Percentiles rank a stretch among this genome's conserved stretches.
Conservation (phyloP, 2,797 vertebrate species). For the Characodon lateralis region DNA sequence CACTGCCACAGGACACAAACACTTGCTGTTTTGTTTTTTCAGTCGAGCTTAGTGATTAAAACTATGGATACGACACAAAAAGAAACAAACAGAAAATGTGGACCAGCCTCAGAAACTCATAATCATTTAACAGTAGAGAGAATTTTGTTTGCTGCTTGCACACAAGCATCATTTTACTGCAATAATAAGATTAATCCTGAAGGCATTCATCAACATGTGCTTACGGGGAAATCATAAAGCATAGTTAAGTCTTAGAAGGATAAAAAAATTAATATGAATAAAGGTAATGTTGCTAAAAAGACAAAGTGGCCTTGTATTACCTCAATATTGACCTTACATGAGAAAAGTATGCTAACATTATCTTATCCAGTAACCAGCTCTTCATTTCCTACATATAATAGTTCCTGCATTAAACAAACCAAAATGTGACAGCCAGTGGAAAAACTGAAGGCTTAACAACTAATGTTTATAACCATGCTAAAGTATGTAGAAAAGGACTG, state of each 20-base stretch:
- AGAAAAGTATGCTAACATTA: not conserved
- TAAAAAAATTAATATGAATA: too few species aligned
- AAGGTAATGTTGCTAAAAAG: not conserved
- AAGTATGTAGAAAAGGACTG: not conserved
- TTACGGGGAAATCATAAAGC: too few species aligned
- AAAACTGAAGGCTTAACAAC: not conserved
- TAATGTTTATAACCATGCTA: not conserved
- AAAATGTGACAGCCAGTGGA: not conserved
- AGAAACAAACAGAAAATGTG: conserved; percentile 9
- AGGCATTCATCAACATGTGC: not conserved
- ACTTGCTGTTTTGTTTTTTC: not conserved
- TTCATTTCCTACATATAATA: not conserved
- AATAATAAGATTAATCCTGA: not conserved
- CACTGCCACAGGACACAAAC: conserved; percentile 18
- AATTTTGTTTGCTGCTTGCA: conserved; percentile 7
- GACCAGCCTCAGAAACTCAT: conserved; percentile 1
- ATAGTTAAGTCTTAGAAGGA: too few species aligned
- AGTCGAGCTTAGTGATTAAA: conserved; percentile 16
- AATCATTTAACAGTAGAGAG: not conserved
- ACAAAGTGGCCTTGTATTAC: not conserved
- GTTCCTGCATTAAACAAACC: too few species aligned
- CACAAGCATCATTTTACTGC: conserved; percentile 1
- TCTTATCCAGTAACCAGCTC: not conserved
- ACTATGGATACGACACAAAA: not conserved
- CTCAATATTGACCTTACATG: not conserved